A percentile compares a stretch with the other conserved stretches of the same genome.
These are phyloP conservation scores for Callaeas wilsoni DNA, from an alignment of 2,113 vertebrate genomes.

Conservation along the genomic window DNA sequence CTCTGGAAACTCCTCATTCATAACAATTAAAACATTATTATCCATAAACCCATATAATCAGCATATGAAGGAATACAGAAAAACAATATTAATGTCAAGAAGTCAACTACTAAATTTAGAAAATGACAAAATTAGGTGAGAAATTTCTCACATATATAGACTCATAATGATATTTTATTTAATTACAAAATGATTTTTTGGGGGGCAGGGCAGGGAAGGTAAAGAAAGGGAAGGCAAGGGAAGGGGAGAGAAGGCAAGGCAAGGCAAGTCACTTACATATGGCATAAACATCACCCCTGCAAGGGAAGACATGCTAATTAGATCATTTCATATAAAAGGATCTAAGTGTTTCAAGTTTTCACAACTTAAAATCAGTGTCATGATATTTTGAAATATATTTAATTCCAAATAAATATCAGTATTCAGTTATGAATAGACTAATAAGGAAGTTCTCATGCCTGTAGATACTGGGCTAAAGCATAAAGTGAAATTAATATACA, in stretches of 20 bases:
- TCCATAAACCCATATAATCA: not conserved
- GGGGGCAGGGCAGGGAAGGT: accelerated
- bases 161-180: not conserved
- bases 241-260: not conserved
- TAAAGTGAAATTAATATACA: not conserved
- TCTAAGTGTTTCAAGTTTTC: not conserved
- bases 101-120: not conserved
- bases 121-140: not conserved
- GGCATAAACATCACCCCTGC: not conserved
- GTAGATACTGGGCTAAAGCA: not conserved
- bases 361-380: not conserved
- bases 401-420: not conserved
- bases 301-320: not conserved
- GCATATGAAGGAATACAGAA: not conserved
- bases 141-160: not conserved
- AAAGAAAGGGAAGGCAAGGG: not conserved
- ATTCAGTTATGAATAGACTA: not conserved
- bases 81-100: not conserved
- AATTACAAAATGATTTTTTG: not conserved
- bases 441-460: not conserved
- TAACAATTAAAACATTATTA: not conserved
- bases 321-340: not conserved
- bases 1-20: not conserved
- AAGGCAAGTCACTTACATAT: not conserved
- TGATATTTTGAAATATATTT: not conserved